Percentiles rank a stretch among this genome's conserved stretches.
phyloP scores from a whole-genome alignment of 1,140 invertebrate species.

The Zaprionus kolodkinae region DNA sequence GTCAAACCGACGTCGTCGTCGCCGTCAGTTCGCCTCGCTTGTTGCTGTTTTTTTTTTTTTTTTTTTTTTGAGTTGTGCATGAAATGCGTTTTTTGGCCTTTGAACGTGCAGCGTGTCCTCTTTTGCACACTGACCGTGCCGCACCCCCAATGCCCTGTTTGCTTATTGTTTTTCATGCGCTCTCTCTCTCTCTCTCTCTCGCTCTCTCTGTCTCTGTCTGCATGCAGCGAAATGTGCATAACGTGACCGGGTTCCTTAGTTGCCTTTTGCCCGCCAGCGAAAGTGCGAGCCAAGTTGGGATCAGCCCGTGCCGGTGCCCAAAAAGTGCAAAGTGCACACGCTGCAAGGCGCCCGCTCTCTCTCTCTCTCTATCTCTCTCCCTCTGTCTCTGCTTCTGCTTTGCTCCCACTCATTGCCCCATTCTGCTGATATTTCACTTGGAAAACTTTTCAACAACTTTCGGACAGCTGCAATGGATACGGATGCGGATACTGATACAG shows the following conservation, averaged over 20 bases:
- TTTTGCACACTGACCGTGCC: conserved; percentile 21
- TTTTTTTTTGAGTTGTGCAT: conserved; percentile 48
- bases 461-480: conserved; percentile 74
- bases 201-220: conserved; percentile 19
- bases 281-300: conserved; percentile 40
- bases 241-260: conserved; percentile 80
- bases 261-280: conserved; percentile 59
- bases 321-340: conserved; percentile 48
- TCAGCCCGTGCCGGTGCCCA: conserved; percentile 11
- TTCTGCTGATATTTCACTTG: conserved; percentile 69
- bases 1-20: conserved; percentile 31
- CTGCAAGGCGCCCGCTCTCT: conserved; percentile 34
- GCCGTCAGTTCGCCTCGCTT: conserved; percentile 34
- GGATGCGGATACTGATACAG: conserved; percentile 34
- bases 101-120: conserved; percentile 72
- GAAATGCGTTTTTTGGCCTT: conserved; percentile 80
- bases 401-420: neutral
- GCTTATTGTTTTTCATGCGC: conserved; percentile 58
- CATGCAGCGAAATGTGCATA: conserved; percentile 80
- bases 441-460: conserved; percentile 80
- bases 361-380: neutral
- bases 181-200: too few species aligned
- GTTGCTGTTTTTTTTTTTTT: conserved; percentile 21
- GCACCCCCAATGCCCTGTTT: neutral
- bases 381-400: neutral